A percentile compares a stretch with the other conserved stretches of the same genome.
Conservation (phyloP, 1,140 invertebrate genomes). For the Drosophila nebulosa region DNA sequence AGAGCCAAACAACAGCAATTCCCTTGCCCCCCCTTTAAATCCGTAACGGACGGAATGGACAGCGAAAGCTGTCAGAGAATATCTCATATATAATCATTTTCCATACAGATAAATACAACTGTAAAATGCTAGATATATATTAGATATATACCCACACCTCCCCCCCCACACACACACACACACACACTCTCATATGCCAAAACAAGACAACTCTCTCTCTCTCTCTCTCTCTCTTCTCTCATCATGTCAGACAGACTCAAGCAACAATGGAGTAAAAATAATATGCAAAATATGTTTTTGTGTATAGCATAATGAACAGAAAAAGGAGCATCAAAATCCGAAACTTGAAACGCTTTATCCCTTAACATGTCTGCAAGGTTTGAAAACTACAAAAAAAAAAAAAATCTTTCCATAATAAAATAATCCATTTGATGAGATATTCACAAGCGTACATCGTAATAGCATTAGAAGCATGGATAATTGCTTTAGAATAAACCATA, state of each 20-base stretch:
- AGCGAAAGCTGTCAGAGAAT: not conserved
- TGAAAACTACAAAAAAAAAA: no score
- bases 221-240: no score
- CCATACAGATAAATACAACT: slow-evolving; percentile 11
- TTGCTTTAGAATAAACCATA: no score
- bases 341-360: not conserved
- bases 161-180: not conserved
- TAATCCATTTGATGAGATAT: not conserved
- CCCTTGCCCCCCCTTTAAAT: not conserved
- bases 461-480: no score
- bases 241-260: not conserved
- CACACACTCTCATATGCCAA: not conserved
- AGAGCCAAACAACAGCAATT: not conserved
- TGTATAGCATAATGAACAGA: not conserved
- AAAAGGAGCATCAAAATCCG: not conserved
- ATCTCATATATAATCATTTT: not conserved
- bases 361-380: not conserved
- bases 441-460: no score
- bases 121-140: not conserved
- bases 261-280: not conserved
- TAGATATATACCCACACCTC: not conserved
- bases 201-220: not conserved
- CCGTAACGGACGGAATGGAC: not conserved
- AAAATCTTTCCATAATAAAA: not conserved
- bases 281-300: not conserved